Percentiles rank a stretch among this genome's conserved stretches.
Conservation (phyloP, 1,140 invertebrate species). For the Gryllus bimaculatus region DNA sequence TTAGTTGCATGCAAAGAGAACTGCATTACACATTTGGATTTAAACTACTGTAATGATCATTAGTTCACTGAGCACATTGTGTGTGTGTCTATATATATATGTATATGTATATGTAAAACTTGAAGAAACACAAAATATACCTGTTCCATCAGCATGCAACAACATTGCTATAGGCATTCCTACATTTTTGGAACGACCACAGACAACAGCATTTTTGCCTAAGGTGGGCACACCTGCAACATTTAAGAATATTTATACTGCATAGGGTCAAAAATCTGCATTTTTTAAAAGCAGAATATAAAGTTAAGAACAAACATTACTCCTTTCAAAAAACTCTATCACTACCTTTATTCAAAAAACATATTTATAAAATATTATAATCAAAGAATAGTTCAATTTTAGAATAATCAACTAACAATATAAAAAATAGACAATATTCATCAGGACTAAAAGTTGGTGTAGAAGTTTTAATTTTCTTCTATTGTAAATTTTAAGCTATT, state of each 20-base stretch:
- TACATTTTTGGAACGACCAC: slow-evolving; percentile 83
- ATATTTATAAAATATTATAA: not conserved
- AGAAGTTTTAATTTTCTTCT: no score
- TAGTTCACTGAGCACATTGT: no score
- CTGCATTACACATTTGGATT: no score
- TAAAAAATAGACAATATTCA: not conserved
- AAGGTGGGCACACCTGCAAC: slow-evolving; percentile 61
- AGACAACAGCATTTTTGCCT: slow-evolving; percentile 78
- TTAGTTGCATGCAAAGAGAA: no score
- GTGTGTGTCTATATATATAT: no score
- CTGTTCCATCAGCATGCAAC: slow-evolving; percentile 62
- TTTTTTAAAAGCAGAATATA: no score
- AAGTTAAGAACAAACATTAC: not conserved
- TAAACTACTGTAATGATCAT: no score
- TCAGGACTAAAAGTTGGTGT: not conserved
- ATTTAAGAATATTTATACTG: no score
- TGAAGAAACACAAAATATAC: slow-evolving; percentile 28
- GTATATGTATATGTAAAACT: no score
- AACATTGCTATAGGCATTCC: slow-evolving; percentile 77
- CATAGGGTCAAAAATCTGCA: no score
- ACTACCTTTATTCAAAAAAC: not conserved
- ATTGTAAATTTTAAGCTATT: no score
- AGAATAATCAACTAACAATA: not conserved
- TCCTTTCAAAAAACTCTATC: not conserved
- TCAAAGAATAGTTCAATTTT: not conserved